Base-by-base conservation (phyloP, 2,797 vertebrate genomes). In the Phrynocephalus guinanensis region DNA sequence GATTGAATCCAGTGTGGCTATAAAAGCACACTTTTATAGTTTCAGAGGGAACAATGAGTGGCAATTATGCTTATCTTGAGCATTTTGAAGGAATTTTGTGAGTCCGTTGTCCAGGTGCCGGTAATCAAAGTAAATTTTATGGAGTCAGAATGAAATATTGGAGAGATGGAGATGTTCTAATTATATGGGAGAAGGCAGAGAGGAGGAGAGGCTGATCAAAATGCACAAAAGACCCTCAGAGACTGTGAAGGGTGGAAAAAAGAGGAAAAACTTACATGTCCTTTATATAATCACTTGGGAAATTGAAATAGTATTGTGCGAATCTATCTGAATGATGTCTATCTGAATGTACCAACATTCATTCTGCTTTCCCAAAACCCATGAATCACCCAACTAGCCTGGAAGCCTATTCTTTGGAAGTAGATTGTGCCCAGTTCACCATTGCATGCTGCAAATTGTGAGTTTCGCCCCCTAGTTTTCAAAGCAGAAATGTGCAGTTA, bases 141-240 rank as follows among this genome's bases (percentile, higher is more conserved):
- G 26, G 10, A 92, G 92, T 44, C 92, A 91, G 89, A 87, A n/a
- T 92, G 92, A 78, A 91, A 92, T 85, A 1, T 0, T 92, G 88
- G 91, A 84, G 91, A 91, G 92, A 93, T 92, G 91, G 89, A 92
- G 93, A 91, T 91, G 91, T 92, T 89, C 92, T 95, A 95, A 94
- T 94, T 93, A 93, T 87, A 76, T 0, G 28, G 71, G 91, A 86
- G 92, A 92, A 28, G 88, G 80, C 63, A 87, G 89, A 68, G 70
- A 4, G 92, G 91, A 38, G 24, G 50, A 38, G 70, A 24, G 75
- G 91, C 91, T 93, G 94, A 93, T 92, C 91, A 93, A 89, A 93
- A 94, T 30, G 70, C 50, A 90, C 83, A 93, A 90, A 89, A 86
- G 3, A 66, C 30, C 0, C 9, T 71, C 0, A 92, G 91, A 91